A percentile compares a stretch with the other conserved stretches of the same genome.
Conservation (phyloP, 2,888 invertebrate species). For the Cantharis nigra region DNA sequence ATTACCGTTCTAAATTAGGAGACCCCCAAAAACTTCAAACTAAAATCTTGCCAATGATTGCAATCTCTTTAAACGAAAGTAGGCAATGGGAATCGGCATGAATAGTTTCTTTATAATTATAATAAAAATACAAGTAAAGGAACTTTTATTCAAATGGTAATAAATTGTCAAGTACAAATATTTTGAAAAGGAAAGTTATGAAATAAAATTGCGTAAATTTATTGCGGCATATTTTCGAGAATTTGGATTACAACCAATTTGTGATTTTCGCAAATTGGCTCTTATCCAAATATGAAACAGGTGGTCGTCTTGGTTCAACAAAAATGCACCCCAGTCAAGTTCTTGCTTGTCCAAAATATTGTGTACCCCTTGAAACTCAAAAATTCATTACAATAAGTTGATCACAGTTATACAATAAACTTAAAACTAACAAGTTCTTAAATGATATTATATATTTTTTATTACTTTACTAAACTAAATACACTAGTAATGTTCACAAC, state of each 20-base stretch:
- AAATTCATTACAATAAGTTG: not conserved
- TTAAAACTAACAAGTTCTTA: not conserved
- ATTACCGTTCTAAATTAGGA: constrained; percentile 65
- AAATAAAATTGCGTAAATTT: not conserved
- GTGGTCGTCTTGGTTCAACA: not conserved
- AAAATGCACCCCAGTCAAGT: not conserved
- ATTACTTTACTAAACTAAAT: not conserved
- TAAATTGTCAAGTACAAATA: not conserved
- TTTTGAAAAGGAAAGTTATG: not conserved
- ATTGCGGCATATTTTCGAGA: not conserved
- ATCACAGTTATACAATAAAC: not conserved
- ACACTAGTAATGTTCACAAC: not conserved
- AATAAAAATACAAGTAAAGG: not conserved
- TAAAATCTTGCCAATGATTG: constrained; percentile 32
- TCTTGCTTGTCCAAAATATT: not conserved
- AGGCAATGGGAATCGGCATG: not conserved
- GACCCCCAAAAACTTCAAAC: constrained; percentile 32
- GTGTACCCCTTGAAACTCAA: not conserved
- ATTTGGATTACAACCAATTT: not conserved
- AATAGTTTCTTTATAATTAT: not conserved
- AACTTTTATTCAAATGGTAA: not conserved
- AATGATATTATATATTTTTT: not conserved
- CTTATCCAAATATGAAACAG: not conserved
- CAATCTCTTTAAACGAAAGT: constrained; percentile 3
- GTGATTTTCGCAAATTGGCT: not conserved